Conservation (phyloP, 2,797 vertebrate species). For the Nasua narica region DNA sequence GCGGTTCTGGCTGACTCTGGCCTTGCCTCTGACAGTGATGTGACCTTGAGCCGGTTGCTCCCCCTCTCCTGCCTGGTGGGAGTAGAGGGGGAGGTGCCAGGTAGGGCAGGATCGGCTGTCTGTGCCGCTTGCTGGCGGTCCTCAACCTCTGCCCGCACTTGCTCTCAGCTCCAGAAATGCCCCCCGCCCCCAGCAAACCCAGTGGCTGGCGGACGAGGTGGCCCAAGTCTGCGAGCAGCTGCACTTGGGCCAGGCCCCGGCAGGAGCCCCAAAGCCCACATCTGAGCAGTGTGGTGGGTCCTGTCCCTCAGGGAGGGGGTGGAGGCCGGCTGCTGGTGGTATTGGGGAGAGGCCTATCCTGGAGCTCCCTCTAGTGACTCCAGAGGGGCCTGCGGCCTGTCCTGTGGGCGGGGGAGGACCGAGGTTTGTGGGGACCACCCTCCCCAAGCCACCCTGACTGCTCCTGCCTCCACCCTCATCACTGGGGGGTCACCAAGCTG, state of each 20-base stretch:
- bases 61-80: background rate
- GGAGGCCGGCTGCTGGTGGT: accelerated
- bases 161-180: background rate
- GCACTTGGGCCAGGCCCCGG: background rate
- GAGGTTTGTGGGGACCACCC: background rate
- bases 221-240: background rate
- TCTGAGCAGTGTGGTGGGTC: background rate
- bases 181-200: background rate
- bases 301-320: accelerated
- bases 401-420: accelerated
- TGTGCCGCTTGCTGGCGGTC: too few relatives aligned
- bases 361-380: constrained; percentile 56
- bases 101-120: background rate
- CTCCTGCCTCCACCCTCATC: background rate
- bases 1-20: background rate
- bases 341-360: constrained; percentile 29
- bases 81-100: accelerated
- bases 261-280: background rate
- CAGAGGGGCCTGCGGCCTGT: background rate
- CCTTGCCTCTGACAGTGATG: background rate
- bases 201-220: background rate
- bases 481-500: background rate
- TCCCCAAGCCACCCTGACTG: background rate
- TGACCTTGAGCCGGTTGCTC: background rate
- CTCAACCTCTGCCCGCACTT: background rate